Base-by-base conservation (phyloP, 2,797 vertebrate genomes). In the Sus cebifrons region DNA sequence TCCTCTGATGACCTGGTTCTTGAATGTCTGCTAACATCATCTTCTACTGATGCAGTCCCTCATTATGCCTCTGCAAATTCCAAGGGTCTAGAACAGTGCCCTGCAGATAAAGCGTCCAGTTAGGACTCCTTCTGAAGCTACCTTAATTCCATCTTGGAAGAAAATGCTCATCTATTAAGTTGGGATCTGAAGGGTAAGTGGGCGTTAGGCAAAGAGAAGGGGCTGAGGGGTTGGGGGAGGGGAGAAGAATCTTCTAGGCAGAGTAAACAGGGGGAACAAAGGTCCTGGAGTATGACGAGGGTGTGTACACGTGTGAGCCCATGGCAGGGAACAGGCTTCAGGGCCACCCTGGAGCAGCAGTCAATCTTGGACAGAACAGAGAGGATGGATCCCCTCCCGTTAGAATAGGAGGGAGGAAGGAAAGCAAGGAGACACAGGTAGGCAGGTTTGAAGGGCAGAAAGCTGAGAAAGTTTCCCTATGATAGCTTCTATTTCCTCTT, bases 401-500 rank as follows among this genome's bases (percentile, higher is more conserved):
- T 21, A 18, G 13, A 84, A 27, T 32, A 44, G 21, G 60, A 70
- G 52, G 74, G 16, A 49, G 6, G 2, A 7, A 54, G 52, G 36
- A 58, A 54, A 71, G 40, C 36, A 62, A 5, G 85, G 7, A 79
- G 25, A 52, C 4, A 2, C 29, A 71, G 54, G 70, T 2, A 44
- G 62, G 15, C 29, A 6, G 3, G 23, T 32, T 23, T 74, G 36
- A 44, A 6, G 62, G 58, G 62, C 32, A 89, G 86, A 58, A 27
- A 49, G 60, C n/a, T 23, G 36, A 56, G 49, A 89, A 62, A n/a
- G 23, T 17, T 71, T 78, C 74, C 68, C 20, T 5, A 2, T 1
- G 68, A 54, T n/a, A 60, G 32, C 77, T 89, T 94, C 89, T 74
- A n/a, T 67, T 74, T 85, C 91, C 65, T 60, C 84, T 93, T 77